Evolutionary conservation across 2,113 vertebrate genomes (phyloP).

Genomic region (Myocastor coypus): DNA sequence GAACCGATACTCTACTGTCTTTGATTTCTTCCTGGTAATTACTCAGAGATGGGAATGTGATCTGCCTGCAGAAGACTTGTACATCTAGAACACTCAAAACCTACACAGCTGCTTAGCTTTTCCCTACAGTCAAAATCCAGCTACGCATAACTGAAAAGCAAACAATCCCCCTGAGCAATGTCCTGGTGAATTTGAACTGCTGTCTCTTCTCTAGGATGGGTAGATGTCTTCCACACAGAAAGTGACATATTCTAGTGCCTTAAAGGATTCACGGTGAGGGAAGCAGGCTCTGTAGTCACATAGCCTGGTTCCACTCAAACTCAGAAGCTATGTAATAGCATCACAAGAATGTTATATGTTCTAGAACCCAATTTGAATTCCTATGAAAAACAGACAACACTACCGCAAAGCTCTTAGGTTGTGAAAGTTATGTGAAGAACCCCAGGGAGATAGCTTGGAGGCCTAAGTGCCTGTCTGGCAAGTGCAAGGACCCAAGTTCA

Average conservation of each 20-base stretch:
- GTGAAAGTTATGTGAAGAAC: neutral
- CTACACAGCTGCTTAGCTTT: neutral
- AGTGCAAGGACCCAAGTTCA: too few species aligned
- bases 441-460: too few species aligned
- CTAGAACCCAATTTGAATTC: neutral
- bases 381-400: neutral
- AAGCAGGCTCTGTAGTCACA: neutral
- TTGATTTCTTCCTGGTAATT: neutral
- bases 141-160: neutral
- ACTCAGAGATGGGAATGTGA: neutral
- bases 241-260: neutral
- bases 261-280: neutral
- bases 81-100: neutral
- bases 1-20: neutral
- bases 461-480: too few species aligned
- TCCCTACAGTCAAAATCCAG: neutral
- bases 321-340: neutral
- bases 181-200: neutral
- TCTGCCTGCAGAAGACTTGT: neutral
- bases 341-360: neutral
- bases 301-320: neutral
- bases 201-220: neutral
- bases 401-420: neutral
- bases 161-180: neutral
- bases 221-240: neutral